Base-by-base conservation (phyloP, 2,113 vertebrate species). In the Peromyscus californicus region DNA sequence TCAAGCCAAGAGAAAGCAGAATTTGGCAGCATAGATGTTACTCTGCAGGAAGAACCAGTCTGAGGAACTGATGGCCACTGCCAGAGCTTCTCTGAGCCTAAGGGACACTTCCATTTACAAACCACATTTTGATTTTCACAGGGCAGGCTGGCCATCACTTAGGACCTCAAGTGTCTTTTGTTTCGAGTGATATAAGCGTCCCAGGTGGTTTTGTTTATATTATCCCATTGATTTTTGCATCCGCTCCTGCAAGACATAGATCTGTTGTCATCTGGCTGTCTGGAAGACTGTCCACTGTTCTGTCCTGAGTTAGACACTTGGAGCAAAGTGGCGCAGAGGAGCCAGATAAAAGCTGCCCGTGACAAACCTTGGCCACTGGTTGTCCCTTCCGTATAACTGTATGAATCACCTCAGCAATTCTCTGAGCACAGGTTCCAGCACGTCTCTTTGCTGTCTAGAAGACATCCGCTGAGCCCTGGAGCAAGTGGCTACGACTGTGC, bases 101-200 rank as follows among this genome's bases (percentile, higher is more conserved):
- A 1, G 0, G 7, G 11, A 29, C 9, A 42, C 16, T 86, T 92
- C 69, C 79, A 57, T 29, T 91, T 85, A 63, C 29, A 95, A 90
- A 76, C 59, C 12, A 0, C 83, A 57, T 42, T 89, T 89, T 89
- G 65, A n/a, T 95, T 87, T 75, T 76, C 80, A 48, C 11, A 36
- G 7, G 12, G 70, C 57, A 51, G 54, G 59, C 36, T 92, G 63
- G 36, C 70, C 24, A 74, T 72, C 78, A 57, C 84, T 94, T 76
- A 69, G 89, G 82, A 89, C 90, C 67, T 70, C 93, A 94, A 61
- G 67, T 63, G 2, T 45, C 83, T 39, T 91, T 79, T 87, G 82
- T 59, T n/a, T 45, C 76, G 15, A 33, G 13, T 79, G 76, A 78
- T 89, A 0, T 65, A 63, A 97, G 67, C 63, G 39, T 63, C 82